Base-by-base conservation (phyloP, 2,888 invertebrate genomes). In the Anorthoa munda region DNA sequence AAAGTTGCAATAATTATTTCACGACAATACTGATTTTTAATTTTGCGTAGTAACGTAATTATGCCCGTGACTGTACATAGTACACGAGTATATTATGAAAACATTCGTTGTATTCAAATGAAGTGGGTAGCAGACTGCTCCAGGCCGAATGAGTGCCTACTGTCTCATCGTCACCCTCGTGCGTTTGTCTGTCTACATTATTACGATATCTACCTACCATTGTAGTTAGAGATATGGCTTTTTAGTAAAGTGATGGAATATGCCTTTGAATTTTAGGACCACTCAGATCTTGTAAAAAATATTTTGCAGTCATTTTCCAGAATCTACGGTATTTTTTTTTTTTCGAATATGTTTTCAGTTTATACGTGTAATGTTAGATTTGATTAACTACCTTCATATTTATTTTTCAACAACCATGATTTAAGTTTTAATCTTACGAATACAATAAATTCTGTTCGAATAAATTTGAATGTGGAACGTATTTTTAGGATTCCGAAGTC, bases 61-160 rank as follows among this genome's bases (percentile, higher is more conserved):
- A 45, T 45, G 21, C 9, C 11, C 9, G 9, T 45, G 45, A 45
- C 21, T 60, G 67, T 67, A 67, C 17, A 5, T 46, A n/a, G 15
- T n/a, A 12, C 17, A 39, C 23, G 9, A 71, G 46, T 56, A 23
- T 46, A 74, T 58, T 83, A 79, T 73, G 77, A 75, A 77, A 81
- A 73, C 71, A 77, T 86, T 86, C 61, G 79, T 70, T 82, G 77
- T 87, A 87, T 89, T 88, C 86, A 89, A 91, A 91, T 90, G 86
- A 88, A 89, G 87, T 87, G 86, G 83, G 86, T 82, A 79, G 86
- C 77, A 89, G 88, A 90, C 88, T 77, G 86, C 89, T 86, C 72
- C 66, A 56, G 87, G 91, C 86, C 68, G 65, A 75, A 82, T 79
- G 80, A 78, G 85, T 59, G 51, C 31, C 53, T 79, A 75, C 82